Conservation (phyloP, 2,888 invertebrate genomes). For the Atethmia centrago region DNA sequence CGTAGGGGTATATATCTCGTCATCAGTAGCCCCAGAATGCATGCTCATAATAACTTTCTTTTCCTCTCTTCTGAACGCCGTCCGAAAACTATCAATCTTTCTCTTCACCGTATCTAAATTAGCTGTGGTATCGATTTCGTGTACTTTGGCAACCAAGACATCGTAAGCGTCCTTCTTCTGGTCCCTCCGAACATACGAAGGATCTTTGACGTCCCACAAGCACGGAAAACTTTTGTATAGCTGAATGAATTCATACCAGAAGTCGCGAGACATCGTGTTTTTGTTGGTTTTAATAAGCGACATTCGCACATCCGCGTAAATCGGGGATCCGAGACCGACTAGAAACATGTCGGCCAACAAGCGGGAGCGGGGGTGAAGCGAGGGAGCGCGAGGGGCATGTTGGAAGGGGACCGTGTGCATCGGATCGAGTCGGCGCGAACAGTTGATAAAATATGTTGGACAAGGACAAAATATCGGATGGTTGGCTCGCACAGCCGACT, state of each 20-base stretch:
- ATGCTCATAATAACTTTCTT: slow-evolving; percentile 49
- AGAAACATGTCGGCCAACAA: slow-evolving; percentile 48
- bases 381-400: slow-evolving; percentile 5
- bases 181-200: slow-evolving; percentile 31
- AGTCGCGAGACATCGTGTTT: slow-evolving; percentile 48
- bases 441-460: slow-evolving; percentile 21
- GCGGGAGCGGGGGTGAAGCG: slow-evolving; percentile 3
- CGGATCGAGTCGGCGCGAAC: slow-evolving; percentile 32
- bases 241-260: slow-evolving; percentile 53
- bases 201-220: slow-evolving; percentile 49
- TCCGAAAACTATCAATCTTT: slow-evolving; percentile 56
- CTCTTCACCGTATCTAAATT: slow-evolving; percentile 37
- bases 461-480: slow-evolving; percentile 48
- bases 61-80: slow-evolving; percentile 50
- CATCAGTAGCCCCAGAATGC: slow-evolving; percentile 40
- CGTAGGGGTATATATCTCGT: slow-evolving; percentile 42
- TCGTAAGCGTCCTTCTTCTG: slow-evolving; percentile 45
- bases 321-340: slow-evolving; percentile 51
- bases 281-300: slow-evolving; percentile 7
- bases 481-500: slow-evolving; percentile 36
- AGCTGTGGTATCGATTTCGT: slow-evolving; percentile 42
- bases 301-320: slow-evolving; percentile 38
- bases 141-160: slow-evolving; percentile 39
- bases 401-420: slow-evolving; percentile 28
- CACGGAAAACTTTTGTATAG: slow-evolving; percentile 53